phyloP scores from a whole-genome alignment of 1,140 invertebrate species.

The Drosophila pectinifera region DNA sequence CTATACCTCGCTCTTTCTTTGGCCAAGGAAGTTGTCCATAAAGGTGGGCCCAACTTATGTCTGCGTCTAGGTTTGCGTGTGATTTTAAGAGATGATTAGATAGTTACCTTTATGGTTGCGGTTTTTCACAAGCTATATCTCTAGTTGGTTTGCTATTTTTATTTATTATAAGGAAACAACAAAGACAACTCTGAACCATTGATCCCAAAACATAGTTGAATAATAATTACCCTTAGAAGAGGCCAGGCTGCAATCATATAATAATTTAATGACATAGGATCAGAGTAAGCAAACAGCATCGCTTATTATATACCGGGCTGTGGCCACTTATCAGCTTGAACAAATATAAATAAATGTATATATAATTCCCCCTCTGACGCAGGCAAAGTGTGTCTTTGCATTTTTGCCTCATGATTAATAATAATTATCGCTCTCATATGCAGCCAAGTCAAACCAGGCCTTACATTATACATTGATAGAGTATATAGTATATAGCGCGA shows the following conservation, averaged over 20 bases:
- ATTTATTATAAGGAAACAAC: no score
- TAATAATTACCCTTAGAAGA: no score
- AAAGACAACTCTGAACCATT: constrained; percentile 1
- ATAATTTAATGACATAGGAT: constrained; percentile 2
- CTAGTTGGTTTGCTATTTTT: no score
- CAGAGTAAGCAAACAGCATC: constrained; percentile 4
- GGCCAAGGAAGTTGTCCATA: constrained; percentile 38
- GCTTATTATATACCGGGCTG: not conserved
- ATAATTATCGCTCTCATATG: constrained; percentile 35
- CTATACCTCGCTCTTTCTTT: not conserved
- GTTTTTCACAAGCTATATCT: not conserved
- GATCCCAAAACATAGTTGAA: not conserved
- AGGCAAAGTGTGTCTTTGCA: constrained; percentile 41
- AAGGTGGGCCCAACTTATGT: constrained; percentile 17
- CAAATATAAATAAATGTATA: constrained; percentile 20
- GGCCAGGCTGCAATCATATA: not conserved
- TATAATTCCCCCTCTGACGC: constrained; percentile 28
- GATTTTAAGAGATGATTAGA: constrained; percentile 28
- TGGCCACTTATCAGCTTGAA: constrained; percentile 18
- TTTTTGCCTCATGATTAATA: constrained; percentile 53
- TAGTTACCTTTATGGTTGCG: not conserved
- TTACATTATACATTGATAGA: constrained; percentile 11
- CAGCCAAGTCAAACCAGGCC: constrained; percentile 39
- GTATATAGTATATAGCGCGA: constrained; percentile 9
- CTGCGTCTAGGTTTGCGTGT: not conserved